Evolutionary conservation across 2,888 invertebrate species (phyloP), one percentile per base, ranked within the genome.

Genomic region (Phoenoteleia sp.): DNA sequence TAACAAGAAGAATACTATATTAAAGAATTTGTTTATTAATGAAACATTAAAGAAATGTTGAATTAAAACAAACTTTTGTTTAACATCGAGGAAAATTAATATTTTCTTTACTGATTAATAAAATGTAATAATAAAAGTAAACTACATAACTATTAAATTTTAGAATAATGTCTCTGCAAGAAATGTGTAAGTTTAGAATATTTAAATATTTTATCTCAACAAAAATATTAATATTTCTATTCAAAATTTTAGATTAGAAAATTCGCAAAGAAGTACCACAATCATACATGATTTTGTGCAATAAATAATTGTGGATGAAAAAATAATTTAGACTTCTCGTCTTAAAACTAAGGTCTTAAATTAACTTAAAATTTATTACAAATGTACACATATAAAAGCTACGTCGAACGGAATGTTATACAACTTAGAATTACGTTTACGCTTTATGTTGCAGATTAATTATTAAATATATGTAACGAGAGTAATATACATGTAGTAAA

Each of bases 401-500:
- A 6, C 17, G n/a, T 19, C 29, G 13, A 67, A 52, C 52, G 21
- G 13, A 67, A 52, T 19, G 33, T 67, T 67, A 11, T 52, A 49
- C 36, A 52, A 45, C 21, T 64, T 64, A 13, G 25, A 52, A 15
- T 33, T 47, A 47, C 27, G 47, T 47, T 66, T 47, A 66, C 64
- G 33, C 21, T 49, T 49, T 23, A 15, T 52, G 36, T 49, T 49
- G 36, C 33, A 33, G 45, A 19, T 71, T 71, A 56, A 71, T 42
- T 56, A 56, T 71, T 42, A 19, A 42, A 27, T 71, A 7, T 56
- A 39, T 11, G 52, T 56, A 56, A 67, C 66, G 52, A 11, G 66
- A 17, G n/a, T 71, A 66, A 52, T 64, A 52, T 67, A 71, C 71
- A 58, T 47, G 42, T 58, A 56, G 58, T 58, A 45, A 71, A 71